Evolutionary conservation across 2,888 invertebrate genomes (phyloP).

Genomic region (Pycnomerus fuliginosus): DNA sequence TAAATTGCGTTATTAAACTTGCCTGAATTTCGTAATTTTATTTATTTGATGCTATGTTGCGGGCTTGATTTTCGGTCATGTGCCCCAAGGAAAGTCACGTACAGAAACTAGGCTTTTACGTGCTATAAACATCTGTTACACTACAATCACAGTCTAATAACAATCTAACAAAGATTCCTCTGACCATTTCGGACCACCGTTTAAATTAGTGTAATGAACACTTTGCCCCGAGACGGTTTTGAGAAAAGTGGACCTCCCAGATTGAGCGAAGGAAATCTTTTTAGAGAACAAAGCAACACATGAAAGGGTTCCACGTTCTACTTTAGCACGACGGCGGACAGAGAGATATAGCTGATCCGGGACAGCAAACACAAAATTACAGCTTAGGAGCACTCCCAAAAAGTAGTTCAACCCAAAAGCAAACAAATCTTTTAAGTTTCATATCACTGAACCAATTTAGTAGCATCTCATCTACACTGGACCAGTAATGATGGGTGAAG

Average conservation of each 20-base stretch:
- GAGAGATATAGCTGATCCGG: slow-evolving; percentile 18
- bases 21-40: too few species aligned
- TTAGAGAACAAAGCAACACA: slow-evolving; percentile 14
- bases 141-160: slow-evolving; percentile 32
- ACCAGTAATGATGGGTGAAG: too few species aligned
- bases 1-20: too few species aligned
- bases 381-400: slow-evolving; percentile 1
- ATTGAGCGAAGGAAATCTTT: slow-evolving; percentile 13
- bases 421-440: too few species aligned
- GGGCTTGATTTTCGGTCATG: too few species aligned
- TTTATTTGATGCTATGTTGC: too few species aligned
- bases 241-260: slow-evolving; percentile 14
- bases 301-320: slow-evolving; percentile 14
- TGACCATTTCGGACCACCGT: slow-evolving; percentile 10
- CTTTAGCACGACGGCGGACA: slow-evolving; percentile 10
- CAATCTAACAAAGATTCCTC: slow-evolving; percentile 13
- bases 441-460: too few species aligned
- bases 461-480: too few species aligned
- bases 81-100: slow-evolving; percentile 21
- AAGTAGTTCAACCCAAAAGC: too few species aligned
- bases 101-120: slow-evolving; percentile 22
- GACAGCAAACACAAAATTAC: slow-evolving; percentile 16
- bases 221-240: too few species aligned
- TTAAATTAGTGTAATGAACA: slow-evolving; percentile 16
- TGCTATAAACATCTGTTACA: slow-evolving; percentile 29